Conservation (phyloP, 2,113 vertebrate species). For the Ramphastos sulfuratus region DNA sequence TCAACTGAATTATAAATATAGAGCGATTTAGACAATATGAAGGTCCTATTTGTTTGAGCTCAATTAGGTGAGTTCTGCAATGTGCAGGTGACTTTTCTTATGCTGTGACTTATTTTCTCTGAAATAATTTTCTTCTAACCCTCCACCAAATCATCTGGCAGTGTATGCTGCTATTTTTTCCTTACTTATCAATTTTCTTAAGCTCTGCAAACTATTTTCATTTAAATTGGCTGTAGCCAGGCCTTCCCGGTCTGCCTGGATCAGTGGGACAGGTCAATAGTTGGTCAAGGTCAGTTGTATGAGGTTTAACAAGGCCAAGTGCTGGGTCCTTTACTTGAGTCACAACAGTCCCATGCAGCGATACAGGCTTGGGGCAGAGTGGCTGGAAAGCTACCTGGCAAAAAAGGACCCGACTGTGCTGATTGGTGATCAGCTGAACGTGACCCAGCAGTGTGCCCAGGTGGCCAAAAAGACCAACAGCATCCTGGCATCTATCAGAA, state of each 20-base stretch:
- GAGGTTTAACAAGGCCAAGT: too few species aligned
- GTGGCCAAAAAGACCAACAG: too few species aligned
- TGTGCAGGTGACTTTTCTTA: background rate
- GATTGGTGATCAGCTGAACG: too few species aligned
- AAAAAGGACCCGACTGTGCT: too few species aligned
- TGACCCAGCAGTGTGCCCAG: too few species aligned
- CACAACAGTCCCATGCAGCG: too few species aligned
- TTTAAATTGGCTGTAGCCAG: background rate
- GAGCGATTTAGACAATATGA: background rate
- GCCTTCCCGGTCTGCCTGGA: background rate
- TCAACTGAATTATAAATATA: background rate
- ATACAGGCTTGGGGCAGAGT: too few species aligned
- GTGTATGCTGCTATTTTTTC: background rate
- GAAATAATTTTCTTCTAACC: background rate
- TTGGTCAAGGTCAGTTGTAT: too few species aligned
- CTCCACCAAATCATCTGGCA: background rate
- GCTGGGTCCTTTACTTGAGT: too few species aligned
- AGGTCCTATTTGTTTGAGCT: background rate
- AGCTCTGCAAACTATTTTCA: background rate
- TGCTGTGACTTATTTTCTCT: background rate
- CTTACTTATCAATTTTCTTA: background rate
- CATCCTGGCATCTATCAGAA: too few species aligned
- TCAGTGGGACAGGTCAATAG: too few species aligned
- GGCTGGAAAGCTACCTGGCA: too few species aligned
- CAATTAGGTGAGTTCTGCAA: background rate